These are phyloP conservation scores for Deroplatys truncata DNA, from an alignment of 2,888 invertebrate genomes.

Conservation along the genomic window DNA sequence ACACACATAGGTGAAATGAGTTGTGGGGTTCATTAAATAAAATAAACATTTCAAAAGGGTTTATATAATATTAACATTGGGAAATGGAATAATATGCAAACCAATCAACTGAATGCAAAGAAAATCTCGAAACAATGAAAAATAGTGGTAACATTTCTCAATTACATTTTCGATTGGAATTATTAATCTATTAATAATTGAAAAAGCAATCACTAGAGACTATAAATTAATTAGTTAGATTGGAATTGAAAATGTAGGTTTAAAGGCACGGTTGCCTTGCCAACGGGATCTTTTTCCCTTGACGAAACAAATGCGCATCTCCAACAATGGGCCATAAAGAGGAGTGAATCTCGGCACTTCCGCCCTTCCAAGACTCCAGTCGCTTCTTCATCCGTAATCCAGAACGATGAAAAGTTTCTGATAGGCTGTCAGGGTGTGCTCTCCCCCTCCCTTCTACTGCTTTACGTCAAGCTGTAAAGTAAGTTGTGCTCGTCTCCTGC, in stretches of 20 bases:
- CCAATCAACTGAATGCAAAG: neutral
- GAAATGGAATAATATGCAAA: neutral
- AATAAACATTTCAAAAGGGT: neutral
- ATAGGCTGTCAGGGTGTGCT: neutral
- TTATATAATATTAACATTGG: neutral
- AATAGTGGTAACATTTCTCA: neutral
- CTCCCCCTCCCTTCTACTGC: neutral
- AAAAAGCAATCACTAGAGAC: neutral
- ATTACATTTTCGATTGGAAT: neutral
- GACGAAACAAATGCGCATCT: neutral
- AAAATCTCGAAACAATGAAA: neutral
- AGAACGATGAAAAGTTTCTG: neutral
- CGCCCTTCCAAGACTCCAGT: too few species aligned
- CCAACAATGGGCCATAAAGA: neutral
- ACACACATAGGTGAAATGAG: neutral
- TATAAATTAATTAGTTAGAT: neutral
- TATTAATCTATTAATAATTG: neutral
- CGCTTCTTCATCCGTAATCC: neutral
- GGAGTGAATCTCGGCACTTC: neutral
- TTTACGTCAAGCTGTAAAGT: neutral
- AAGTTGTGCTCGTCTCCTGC: neutral
- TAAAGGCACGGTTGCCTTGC: neutral
- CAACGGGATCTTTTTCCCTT: neutral
- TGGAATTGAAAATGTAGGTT: neutral
- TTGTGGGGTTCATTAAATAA: neutral